phyloP scores from a whole-genome alignment of 2,113 vertebrate genomes.

The Psilopogon haemacephalus region DNA sequence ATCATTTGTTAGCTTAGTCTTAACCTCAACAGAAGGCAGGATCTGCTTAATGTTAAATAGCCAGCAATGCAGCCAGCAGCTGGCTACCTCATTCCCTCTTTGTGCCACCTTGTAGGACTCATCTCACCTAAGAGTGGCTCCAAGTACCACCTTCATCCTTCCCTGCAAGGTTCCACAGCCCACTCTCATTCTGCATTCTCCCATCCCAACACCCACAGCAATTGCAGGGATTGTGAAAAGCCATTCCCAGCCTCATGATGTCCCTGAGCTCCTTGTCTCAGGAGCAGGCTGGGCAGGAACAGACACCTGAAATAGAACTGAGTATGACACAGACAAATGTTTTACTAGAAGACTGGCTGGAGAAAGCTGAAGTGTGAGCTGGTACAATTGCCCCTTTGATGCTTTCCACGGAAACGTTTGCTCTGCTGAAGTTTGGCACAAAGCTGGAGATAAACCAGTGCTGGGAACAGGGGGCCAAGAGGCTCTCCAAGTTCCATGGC shows the following conservation, averaged over 20 bases:
- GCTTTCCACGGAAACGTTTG: not conserved
- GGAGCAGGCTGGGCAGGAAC: not conserved
- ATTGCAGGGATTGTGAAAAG: not conserved
- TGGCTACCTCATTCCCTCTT: not conserved
- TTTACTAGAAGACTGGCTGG: not conserved
- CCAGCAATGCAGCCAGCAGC: not conserved
- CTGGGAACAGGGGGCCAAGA: not conserved
- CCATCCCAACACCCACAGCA: not conserved
- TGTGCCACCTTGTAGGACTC: fast-evolving
- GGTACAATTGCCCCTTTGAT: not conserved
- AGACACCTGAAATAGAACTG: not conserved
- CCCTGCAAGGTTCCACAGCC: not conserved
- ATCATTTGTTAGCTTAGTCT: not conserved
- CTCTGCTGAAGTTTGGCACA: conserved; percentile 6
- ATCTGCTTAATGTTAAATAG: not conserved
- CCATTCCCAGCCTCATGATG: not conserved
- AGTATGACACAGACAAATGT: fast-evolving
- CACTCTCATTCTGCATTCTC: not conserved
- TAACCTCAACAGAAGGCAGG: not conserved
- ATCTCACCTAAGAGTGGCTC: not conserved
- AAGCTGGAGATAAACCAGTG: not conserved
- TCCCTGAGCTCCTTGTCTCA: not conserved
- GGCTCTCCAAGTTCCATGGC: not conserved
- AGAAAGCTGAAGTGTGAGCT: not conserved
- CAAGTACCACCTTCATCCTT: not conserved